Percentiles rank a stretch among this genome's conserved stretches.
These are phyloP conservation scores for Loxodonta africana DNA, from an alignment of 2,113 vertebrate species.

Conservation along the genomic window DNA sequence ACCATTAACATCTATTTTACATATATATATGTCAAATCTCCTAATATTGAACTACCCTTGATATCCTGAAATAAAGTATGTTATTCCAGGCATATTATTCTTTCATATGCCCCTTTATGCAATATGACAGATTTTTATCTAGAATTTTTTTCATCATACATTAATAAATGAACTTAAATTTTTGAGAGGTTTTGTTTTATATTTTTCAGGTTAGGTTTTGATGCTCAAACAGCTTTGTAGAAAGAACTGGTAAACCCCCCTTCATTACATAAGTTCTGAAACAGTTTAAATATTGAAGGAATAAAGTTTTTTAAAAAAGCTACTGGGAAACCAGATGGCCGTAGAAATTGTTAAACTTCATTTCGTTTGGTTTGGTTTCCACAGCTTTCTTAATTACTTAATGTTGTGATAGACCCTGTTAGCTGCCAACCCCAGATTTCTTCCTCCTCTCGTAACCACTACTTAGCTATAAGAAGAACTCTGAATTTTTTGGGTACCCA, in stretches of 20 bases:
- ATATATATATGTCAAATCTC: background rate
- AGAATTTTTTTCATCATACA: background rate
- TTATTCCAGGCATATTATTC: background rate
- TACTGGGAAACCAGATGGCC: background rate
- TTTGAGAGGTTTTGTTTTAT: background rate
- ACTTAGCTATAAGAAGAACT: background rate
- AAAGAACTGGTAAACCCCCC: background rate
- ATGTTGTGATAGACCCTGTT: background rate
- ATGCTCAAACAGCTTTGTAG: background rate
- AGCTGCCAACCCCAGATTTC: background rate
- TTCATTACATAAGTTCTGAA: background rate
- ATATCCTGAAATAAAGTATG: background rate
- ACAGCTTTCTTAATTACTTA: background rate
- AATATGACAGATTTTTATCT: background rate
- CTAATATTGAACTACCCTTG: background rate
- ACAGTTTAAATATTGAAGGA: slow-evolving; percentile 16
- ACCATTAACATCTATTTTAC: too few species aligned
- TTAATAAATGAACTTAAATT: background rate
- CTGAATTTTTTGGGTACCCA: background rate
- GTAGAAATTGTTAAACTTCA: background rate
- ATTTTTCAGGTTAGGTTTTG: background rate
- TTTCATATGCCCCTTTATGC: background rate
- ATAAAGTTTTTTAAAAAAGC: background rate
- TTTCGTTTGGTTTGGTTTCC: background rate
- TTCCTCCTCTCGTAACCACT: background rate